Base-by-base conservation (phyloP, 2,113 vertebrate genomes). In the Notothenia coriiceps region DNA sequence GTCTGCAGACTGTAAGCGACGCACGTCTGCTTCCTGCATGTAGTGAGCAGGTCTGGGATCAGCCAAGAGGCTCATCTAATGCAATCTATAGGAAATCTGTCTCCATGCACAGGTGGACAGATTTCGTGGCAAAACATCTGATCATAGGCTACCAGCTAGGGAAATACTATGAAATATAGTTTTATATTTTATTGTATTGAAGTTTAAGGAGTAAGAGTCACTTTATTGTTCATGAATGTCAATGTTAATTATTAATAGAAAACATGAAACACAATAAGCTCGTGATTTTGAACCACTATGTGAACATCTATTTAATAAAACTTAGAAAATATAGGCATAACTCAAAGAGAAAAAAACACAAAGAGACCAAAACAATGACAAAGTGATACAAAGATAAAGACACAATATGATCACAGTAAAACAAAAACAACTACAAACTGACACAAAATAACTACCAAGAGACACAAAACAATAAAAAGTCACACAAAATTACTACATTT, bases 21-120 rank as follows among this genome's bases (percentile, higher is more conserved):
- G 76, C 89, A 87, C 82, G 82, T 87, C 77, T 73, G 74, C 77
- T 62, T 57, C 77, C 59, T 57, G 73, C 73, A 29, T 61, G 67
- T 8, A 29, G 22, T 6, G 55, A 78, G 72, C 79, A 88, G 83
- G 88, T 70, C 87, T 79, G 81, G 82, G 82, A 90, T 85, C 77
- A 88, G 86, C 2, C 60, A 60, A 71, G 18, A 76, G 43, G 9
- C 54, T 75, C 25, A 25, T 22, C 77, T 75, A n/a, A 8, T 54
- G 57, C 80, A 43, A 40, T 59, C 57, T 49, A 17, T 56, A 49
- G 52, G 46, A 43, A 25, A 57, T 46, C 44, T 25, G 84, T 64
- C 59, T 77, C n/a, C 46, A 3, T 8, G 47, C 55, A 10, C 74
- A 70, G 40, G 76, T 35, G 29, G 51, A 44, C 66, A 52, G 68